These are phyloP conservation scores for Ceryle rudis DNA, from an alignment of 2,797 vertebrate species.

Conservation along the genomic window DNA sequence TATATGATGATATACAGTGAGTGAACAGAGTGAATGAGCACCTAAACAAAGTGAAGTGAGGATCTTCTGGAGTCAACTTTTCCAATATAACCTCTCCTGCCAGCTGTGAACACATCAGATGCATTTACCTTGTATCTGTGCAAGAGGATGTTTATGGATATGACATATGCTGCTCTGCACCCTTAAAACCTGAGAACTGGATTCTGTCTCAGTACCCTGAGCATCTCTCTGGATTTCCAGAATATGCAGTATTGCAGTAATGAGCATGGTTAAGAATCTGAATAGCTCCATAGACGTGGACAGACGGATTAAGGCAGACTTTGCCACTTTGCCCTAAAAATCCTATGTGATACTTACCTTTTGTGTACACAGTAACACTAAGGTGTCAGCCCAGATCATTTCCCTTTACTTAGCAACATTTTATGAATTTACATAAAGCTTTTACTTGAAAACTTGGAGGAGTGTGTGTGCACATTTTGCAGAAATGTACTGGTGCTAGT, in stretches of 20 bases:
- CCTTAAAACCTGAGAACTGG: neutral
- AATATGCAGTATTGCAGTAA: neutral
- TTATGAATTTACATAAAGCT: neutral
- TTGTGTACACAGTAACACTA: neutral
- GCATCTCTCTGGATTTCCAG: neutral
- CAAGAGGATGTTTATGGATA: neutral
- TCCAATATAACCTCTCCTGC: neutral
- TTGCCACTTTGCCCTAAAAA: conserved; percentile 32
- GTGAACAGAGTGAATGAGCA: neutral
- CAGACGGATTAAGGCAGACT: conserved; percentile 8
- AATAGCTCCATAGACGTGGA: neutral
- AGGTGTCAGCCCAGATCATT: neutral
- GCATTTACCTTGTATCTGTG: neutral
- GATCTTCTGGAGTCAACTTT: neutral
- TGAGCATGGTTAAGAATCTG: neutral
- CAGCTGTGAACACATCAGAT: neutral
- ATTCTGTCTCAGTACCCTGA: neutral
- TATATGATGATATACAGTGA: neutral
- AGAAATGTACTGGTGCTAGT: conserved; percentile 5
- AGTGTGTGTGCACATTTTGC: neutral
- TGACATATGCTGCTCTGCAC: neutral
- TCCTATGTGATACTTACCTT: neutral
- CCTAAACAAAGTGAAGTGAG: neutral
- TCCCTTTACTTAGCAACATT: neutral
- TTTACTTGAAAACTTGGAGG: neutral